These are phyloP conservation scores for Seira musarum DNA, from an alignment of 2,888 invertebrate genomes.

Conservation along the genomic window DNA sequence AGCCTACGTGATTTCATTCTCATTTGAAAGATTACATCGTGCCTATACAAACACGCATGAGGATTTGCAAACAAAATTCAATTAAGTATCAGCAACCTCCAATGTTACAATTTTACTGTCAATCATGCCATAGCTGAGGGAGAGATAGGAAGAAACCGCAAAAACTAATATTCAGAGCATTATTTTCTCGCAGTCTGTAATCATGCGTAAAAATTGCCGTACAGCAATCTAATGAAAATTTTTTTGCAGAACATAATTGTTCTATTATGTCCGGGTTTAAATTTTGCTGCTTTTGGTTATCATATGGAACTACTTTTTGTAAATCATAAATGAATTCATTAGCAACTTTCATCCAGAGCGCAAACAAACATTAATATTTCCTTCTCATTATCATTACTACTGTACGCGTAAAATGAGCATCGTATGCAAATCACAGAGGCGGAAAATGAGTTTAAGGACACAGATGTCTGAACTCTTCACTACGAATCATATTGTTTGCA, in stretches of 20 bases:
- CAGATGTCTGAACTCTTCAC: conserved; percentile 46
- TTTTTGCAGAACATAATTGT: too few species aligned
- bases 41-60: not conserved
- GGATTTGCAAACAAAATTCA: conserved; percentile 39
- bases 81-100: not conserved
- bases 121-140: conserved; percentile 14
- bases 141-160: conserved; percentile 17
- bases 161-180: too few species aligned
- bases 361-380: conserved; percentile 19
- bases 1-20: conserved; percentile 31
- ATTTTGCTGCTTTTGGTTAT: too few species aligned
- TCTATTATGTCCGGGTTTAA: too few species aligned
- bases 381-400: not conserved
- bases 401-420: conserved; percentile 54
- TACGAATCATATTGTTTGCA: not conserved
- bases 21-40: conserved; percentile 20
- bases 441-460: conserved; percentile 40
- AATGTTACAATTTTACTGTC: conserved; percentile 17
- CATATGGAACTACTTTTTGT: not conserved
- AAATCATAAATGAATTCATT: not conserved
- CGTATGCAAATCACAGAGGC: conserved; percentile 45
- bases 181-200: too few species aligned
- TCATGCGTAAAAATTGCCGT: too few species aligned
- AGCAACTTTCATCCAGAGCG: conserved; percentile 1
- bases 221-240: too few species aligned